These are phyloP conservation scores for Chrysolina haemoptera DNA, from an alignment of 2,888 invertebrate genomes.

Conservation along the genomic window DNA sequence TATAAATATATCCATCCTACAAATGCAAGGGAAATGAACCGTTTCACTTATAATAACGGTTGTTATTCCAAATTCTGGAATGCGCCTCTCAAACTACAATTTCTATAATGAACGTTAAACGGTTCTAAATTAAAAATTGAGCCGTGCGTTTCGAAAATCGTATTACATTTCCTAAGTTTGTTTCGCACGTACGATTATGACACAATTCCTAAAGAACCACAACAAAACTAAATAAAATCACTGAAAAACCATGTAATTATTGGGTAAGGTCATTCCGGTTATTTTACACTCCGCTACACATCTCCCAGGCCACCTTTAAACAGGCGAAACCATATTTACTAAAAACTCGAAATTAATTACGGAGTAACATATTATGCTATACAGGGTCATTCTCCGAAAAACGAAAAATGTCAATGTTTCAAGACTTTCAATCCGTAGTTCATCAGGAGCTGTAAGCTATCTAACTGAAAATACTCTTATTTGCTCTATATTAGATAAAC, in stretches of 20 bases:
- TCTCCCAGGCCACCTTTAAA: conserved; percentile 38
- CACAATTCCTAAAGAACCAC: conserved; percentile 56
- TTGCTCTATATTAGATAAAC: no score
- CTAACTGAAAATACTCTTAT: no score
- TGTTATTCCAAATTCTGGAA: background rate
- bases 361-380: conserved; percentile 1
- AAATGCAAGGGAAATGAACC: background rate
- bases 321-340: conserved; percentile 29
- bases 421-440: no score
- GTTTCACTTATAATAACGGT: background rate
- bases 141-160: conserved; percentile 45
- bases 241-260: conserved; percentile 54
- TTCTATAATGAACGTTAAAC: conserved; percentile 23
- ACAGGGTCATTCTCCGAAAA: background rate
- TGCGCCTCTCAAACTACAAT: conserved; percentile 3
- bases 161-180: conserved; percentile 52
- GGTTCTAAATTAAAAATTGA: conserved; percentile 35
- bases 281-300: conserved; percentile 62
- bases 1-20: no score
- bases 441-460: no score
- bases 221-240: conserved; percentile 47
- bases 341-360: conserved; percentile 2
- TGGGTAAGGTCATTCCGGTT: conserved; percentile 63
- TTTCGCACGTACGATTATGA: conserved; percentile 58
- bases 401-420: no score